Conservation (phyloP, 1,140 invertebrate genomes). For the Microplitis mediator region DNA sequence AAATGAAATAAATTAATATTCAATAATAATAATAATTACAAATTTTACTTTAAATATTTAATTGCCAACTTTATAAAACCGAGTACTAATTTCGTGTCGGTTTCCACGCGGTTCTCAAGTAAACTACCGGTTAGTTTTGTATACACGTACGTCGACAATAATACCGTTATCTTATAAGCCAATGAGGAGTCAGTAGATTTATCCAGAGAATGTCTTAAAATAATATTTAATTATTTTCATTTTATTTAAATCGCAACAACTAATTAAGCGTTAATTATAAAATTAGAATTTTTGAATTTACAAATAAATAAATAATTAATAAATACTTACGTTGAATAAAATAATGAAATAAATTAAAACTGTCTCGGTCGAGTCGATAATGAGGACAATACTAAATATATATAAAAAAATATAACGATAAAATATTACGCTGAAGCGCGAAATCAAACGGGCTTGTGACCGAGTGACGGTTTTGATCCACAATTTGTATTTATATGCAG, state of each 20-base stretch:
- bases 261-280: background rate
- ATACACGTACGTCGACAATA: slow-evolving; percentile 23
- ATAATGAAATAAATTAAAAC: too few species aligned
- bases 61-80: too few species aligned
- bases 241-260: too few species aligned
- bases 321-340: too few species aligned
- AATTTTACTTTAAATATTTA: too few species aligned
- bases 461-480: background rate
- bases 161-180: slow-evolving; percentile 46
- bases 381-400: background rate
- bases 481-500: slow-evolving; percentile 31
- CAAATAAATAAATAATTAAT: too few species aligned
- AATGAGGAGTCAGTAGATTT: slow-evolving; percentile 32
- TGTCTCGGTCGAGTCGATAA: background rate
- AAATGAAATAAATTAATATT: too few species aligned
- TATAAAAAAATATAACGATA: too few species aligned
- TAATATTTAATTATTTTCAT: background rate
- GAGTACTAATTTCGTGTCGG: background rate
- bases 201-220: background rate
- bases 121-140: slow-evolving; percentile 23
- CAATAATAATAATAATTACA: too few species aligned
- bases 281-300: too few species aligned
- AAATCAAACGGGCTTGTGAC: slow-evolving; percentile 25
- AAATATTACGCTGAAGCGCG: background rate
- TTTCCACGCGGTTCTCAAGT: slow-evolving; percentile 22